Evolutionary conservation across 1,140 invertebrate genomes (phyloP), one percentile per base, ranked within the genome.

Genomic region (Diabrotica virgifera): DNA sequence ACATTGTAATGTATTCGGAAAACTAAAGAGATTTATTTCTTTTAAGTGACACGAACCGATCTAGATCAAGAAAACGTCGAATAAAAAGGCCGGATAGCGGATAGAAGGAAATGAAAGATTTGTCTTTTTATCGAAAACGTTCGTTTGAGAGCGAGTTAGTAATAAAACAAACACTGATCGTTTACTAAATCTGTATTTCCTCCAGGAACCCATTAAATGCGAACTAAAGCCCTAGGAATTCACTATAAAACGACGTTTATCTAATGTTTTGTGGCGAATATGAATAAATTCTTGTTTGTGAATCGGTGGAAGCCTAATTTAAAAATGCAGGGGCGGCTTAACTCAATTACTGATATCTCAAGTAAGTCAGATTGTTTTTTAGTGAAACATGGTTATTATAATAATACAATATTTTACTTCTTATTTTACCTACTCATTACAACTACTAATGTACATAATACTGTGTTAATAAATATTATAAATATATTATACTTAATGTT

Each of bases 151-250:
- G 8, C 40, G 40, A 46, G 40, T 46, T 46, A 46, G 40, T 46
- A 46, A n/a, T 46, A 46, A 46, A 46, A 46, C 40, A 46, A 46
- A 46, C 40, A 46, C 8, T 5, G 8, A 46, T 46, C 40, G 40
- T 46, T 46, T 46, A 46, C 40, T 46, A n/a, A 46, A 46, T 46
- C 40, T 46, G 40, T 46, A 46, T 46, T 46, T 46, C 40, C 40
- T 46, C 40, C 5, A n/a, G 40, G 4, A 46, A 10, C n/a, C 8
- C 40, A 46, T 46, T 46, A 46, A 46, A 46, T 46, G 40, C 8
- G 40, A 46, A 46, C 40, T 46, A 46, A 46, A 46, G 40, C 40
- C 40, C 40, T 8, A 46, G 24, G 40, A 46, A 46, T 46, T 46
- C 40, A 46, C 40, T 46, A 46, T 46, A 46, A 24, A 46, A 46